phyloP scores from a whole-genome alignment of 2,113 vertebrate species.

The Engystomops pustulosus region DNA sequence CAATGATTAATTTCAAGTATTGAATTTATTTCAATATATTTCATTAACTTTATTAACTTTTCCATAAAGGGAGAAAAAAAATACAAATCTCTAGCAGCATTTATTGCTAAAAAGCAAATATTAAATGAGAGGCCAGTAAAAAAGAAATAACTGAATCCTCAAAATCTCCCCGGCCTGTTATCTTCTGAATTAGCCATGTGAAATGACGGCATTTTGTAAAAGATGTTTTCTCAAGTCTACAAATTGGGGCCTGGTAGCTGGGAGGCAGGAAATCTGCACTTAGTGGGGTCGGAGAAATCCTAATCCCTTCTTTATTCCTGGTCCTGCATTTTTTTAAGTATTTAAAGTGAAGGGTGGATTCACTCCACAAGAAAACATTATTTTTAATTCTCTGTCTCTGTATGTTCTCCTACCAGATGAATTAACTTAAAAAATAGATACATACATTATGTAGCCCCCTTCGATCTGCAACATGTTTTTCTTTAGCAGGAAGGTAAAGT shows the following conservation, averaged over 20 bases:
- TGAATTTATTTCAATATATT: slow-evolving; percentile 57
- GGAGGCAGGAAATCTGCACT: slow-evolving; percentile 47
- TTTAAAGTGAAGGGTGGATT: neutral
- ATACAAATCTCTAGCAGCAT: slow-evolving; percentile 10
- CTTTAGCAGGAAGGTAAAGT: no score
- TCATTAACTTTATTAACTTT: slow-evolving; percentile 54
- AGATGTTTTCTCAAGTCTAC: slow-evolving; percentile 8
- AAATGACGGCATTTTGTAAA: neutral
- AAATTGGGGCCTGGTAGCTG: slow-evolving; percentile 17
- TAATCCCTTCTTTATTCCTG: slow-evolving; percentile 52
- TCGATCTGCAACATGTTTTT: no score
- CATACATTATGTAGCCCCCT: no score
- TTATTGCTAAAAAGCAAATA: slow-evolving; percentile 48
- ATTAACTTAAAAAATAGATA: no score
- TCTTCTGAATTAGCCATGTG: slow-evolving; percentile 1
- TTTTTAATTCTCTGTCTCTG: slow-evolving; percentile 20
- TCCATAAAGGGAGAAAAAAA: slow-evolving; percentile 17
- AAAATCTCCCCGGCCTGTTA: neutral
- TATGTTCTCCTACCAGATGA: no score
- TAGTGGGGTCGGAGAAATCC: neutral
- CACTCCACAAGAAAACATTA: slow-evolving; percentile 20
- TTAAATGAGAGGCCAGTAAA: slow-evolving; percentile 31
- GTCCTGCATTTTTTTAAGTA: neutral
- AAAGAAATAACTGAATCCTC: slow-evolving; percentile 1
- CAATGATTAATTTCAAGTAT: slow-evolving; percentile 57